phyloP scores from a whole-genome alignment of 2,888 invertebrate species.

The Nemotelus pantherinus region DNA sequence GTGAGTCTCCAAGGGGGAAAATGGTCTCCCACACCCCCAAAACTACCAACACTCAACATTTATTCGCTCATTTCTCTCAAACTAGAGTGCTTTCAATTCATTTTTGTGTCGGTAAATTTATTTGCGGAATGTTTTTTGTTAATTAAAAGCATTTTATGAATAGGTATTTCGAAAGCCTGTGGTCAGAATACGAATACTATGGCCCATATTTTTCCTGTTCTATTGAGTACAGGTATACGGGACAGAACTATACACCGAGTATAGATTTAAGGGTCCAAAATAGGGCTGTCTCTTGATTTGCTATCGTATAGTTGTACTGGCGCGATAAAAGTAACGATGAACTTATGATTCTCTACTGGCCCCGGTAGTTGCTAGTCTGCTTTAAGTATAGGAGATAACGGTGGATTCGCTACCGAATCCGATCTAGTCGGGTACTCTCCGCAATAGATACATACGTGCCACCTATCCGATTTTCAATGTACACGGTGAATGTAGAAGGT shows the following conservation, averaged over 20 bases:
- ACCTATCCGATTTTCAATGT: neutral
- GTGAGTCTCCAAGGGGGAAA: no score
- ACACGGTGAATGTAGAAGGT: no score
- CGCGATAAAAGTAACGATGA: conserved; percentile 41
- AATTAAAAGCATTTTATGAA: conserved; percentile 46
- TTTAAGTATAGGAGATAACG: no score
- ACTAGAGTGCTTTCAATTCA: conserved; percentile 49
- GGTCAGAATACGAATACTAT: conserved; percentile 18
- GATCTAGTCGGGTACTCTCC: neutral
- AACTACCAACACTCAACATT: no score
- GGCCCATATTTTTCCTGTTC: neutral
- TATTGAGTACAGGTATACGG: neutral
- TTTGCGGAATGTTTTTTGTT: conserved; percentile 51
- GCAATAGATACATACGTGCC: conserved; percentile 9
- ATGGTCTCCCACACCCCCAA: no score
- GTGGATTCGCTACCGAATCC: no score
- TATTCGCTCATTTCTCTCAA: neutral
- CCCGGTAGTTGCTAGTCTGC: neutral
- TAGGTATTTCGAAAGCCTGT: conserved; percentile 30
- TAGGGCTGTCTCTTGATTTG: neutral
- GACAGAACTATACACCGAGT: neutral
- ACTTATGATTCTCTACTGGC: conserved; percentile 29
- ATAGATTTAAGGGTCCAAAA: no score
- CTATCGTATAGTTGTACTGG: conserved; percentile 4
- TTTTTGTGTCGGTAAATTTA: conserved; percentile 49